These are phyloP conservation scores for Mionectes macconnelli DNA, from an alignment of 2,113 vertebrate species.

Conservation along the genomic window DNA sequence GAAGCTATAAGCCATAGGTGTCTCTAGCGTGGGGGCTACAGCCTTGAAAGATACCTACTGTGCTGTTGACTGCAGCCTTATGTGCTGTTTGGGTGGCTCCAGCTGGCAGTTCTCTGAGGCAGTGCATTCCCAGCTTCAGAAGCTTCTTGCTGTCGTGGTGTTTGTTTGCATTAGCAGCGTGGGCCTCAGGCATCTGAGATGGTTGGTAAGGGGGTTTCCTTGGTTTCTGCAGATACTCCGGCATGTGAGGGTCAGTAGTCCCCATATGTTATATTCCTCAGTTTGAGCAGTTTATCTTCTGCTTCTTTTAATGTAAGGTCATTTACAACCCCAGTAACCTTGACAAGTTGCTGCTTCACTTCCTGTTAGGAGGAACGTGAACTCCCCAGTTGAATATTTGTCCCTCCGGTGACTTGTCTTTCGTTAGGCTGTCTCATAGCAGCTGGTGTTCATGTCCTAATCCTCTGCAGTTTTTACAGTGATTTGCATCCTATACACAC, in stretches of 20 bases:
- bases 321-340: neutral
- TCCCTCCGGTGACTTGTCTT: neutral
- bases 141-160: neutral
- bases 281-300: neutral
- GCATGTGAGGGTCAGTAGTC: neutral
- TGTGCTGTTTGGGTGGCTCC: neutral
- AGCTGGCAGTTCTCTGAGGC: neutral
- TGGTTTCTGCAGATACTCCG: neutral
- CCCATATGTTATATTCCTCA: neutral
- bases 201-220: neutral
- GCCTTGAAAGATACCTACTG: neutral
- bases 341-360: neutral
- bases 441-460: slow-evolving; percentile 34
- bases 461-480: slow-evolving; percentile 41
- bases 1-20: neutral
- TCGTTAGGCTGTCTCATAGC: neutral
- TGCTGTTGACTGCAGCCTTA: neutral
- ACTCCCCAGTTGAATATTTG: neutral
- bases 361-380: neutral
- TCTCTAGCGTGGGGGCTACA: neutral
- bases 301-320: neutral
- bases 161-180: neutral
- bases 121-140: neutral
- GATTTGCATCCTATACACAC: slow-evolving; percentile 36
- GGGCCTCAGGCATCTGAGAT: neutral